Conservation (phyloP, 2,797 vertebrate species). For the Furcifer pardalis region DNA sequence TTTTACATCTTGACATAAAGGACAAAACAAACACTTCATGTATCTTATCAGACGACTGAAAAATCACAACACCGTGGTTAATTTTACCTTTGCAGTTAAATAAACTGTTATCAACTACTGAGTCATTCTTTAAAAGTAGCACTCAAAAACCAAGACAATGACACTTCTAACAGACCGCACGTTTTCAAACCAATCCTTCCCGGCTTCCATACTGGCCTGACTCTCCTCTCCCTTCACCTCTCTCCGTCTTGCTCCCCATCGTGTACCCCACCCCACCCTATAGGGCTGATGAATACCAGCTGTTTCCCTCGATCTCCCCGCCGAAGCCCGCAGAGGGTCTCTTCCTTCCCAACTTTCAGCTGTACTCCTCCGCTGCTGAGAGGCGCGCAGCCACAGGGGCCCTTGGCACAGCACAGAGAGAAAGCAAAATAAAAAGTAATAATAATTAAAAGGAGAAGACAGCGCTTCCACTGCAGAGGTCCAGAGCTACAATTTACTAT, state of each 20-base stretch:
- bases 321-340: slow-evolving; percentile 21
- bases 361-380: slow-evolving; percentile 11
- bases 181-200: slow-evolving; percentile 26
- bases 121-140: not conserved
- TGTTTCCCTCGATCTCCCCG: slow-evolving; percentile 59
- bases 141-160: not conserved
- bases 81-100: not conserved
- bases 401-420: slow-evolving; percentile 28
- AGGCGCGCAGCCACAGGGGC: slow-evolving; percentile 35
- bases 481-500: slow-evolving; percentile 67
- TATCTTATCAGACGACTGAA: too few species aligned
- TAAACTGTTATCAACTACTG: not conserved
- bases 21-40: too few species aligned
- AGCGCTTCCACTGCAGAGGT: slow-evolving; percentile 69
- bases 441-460: slow-evolving; percentile 17
- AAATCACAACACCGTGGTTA: too few species aligned
- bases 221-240: slow-evolving; percentile 23
- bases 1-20: too few species aligned
- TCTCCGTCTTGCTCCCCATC: slow-evolving; percentile 12
- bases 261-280: slow-evolving; percentile 18
- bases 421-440: slow-evolving; percentile 19
- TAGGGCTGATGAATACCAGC: slow-evolving; percentile 67
- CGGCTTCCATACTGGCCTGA: slow-evolving; percentile 29
- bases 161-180: not conserved
- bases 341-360: slow-evolving; percentile 41